Percentiles rank a stretch among this genome's conserved stretches.
phyloP scores from a whole-genome alignment of 2,113 vertebrate genomes.

The Brienomyrus brachyistius region DNA sequence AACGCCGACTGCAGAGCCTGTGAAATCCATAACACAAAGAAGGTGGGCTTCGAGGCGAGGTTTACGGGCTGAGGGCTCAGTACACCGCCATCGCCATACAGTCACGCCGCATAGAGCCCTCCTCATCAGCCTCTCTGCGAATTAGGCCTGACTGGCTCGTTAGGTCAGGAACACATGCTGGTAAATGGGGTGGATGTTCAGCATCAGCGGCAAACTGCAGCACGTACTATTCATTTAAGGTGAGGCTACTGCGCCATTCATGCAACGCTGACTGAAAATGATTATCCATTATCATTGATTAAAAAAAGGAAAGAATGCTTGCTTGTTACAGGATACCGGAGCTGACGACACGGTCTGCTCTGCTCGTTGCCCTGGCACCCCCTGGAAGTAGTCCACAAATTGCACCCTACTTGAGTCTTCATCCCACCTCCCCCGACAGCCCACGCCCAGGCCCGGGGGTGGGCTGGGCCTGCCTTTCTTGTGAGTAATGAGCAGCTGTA shows the following conservation, averaged over 20 bases:
- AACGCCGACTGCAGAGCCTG: neutral
- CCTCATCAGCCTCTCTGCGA: neutral
- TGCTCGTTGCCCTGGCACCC: neutral
- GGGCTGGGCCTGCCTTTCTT: neutral
- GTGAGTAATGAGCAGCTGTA: conserved; percentile 30
- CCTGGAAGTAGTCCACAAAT: neutral
- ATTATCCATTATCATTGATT: neutral
- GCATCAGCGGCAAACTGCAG: neutral
- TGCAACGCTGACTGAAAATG: neutral
- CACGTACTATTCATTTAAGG: neutral
- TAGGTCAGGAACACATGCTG: neutral
- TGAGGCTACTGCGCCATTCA: neutral
- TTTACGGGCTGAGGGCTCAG: neutral
- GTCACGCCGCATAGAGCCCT: neutral
- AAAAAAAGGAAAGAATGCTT: neutral
- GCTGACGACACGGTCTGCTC: neutral
- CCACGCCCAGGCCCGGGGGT: neutral
- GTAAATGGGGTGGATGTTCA: neutral
- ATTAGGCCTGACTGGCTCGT: neutral
- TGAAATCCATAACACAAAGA: neutral
- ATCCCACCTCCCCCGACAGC: neutral
- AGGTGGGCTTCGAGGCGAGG: neutral
- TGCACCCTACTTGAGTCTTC: neutral
- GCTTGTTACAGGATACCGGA: neutral
- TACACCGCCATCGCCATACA: neutral